Evolutionary conservation across 2,113 vertebrate species (phyloP), one percentile per base, ranked within the genome.

Genomic region (Vidua chalybeata): DNA sequence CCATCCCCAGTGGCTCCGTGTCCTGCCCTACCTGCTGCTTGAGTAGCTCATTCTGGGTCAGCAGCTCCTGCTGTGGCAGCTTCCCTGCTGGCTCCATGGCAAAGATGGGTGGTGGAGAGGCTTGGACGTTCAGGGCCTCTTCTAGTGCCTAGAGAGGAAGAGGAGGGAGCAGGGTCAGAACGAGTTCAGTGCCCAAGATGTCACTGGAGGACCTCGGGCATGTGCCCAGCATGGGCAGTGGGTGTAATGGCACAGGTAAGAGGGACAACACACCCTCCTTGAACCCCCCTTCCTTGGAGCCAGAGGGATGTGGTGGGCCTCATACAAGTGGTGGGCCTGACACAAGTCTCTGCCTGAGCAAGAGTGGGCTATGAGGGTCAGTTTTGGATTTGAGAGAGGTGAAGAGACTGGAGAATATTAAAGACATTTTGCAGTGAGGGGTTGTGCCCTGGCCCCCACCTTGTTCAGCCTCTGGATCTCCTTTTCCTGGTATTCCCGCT

Each of bases 391-490:
- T 63, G 16, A 82, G 51, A 73, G 35, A 64, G 37, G 28, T 48
- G 24, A 59, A 79, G 15, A 66, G 30, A 63, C 10, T 3, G 2
- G 11, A 64, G 48, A 55, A 24, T 15, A 49, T 13, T 71, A 39
- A 49, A 72, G 17, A 58, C 9, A 39, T 41, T 46, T 74, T 23
- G 6, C 49, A 66, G 16, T 18, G 24, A 77, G 13, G 6, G 16
- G 10, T 1, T 80, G 18, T 88, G 45, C 43, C 39, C 33, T 18
- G 41, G 10, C 0, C 0, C 97, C 15, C 63, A 99, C 99, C 98
- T 99, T 98, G 96, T 99, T 99, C 84, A 99, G 98, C 71, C 99
- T 97, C 87, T 99, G 98, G 94, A 99, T 99, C 98, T 99, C 99
- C 91, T 99, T 99, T 89, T 99, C 99, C 97, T 99, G 99, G 97